These are phyloP conservation scores for Rhopilema esculentum DNA, from an alignment of 30 jellyfish, hydroid and myxozoan species.

Conservation along the genomic window DNA sequence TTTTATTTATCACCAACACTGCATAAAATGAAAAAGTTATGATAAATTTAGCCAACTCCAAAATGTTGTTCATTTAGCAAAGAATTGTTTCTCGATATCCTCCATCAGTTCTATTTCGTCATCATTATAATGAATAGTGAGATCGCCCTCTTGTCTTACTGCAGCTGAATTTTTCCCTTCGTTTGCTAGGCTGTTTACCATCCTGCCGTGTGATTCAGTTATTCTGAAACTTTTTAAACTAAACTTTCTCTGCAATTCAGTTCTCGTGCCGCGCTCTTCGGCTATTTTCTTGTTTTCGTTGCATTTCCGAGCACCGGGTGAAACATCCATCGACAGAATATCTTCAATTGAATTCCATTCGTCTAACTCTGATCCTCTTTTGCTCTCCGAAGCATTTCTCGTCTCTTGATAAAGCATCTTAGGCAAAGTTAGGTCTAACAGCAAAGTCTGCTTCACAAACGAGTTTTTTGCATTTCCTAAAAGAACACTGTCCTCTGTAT, in stretches of 20 bases:
- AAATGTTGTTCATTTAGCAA: neutral
- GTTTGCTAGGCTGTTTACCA: neutral
- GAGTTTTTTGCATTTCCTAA: neutral
- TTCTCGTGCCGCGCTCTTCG: neutral
- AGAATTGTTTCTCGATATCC: constrained; percentile 37
- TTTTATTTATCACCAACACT: neutral
- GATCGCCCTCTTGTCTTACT: neutral
- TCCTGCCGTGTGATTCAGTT: neutral
- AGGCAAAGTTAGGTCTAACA: neutral
- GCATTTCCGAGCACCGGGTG: neutral
- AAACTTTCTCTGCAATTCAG: neutral
- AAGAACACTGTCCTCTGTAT: neutral
- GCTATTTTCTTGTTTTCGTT: neutral
- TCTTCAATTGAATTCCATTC: constrained; percentile 31
- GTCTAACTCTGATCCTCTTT: constrained; percentile 2
- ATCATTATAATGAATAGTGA: constrained; percentile 29
- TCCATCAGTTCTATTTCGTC: constrained; percentile 63
- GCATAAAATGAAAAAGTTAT: neutral
- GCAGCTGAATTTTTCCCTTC: neutral
- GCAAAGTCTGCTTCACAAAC: neutral
- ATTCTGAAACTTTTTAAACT: neutral
- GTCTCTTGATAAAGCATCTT: constrained; percentile 3
- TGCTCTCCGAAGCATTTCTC: neutral
- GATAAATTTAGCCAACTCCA: neutral
- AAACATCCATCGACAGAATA: neutral